These are phyloP conservation scores for Menidia beryllina DNA, from an alignment of 2,113 vertebrate genomes.

Conservation along the genomic window DNA sequence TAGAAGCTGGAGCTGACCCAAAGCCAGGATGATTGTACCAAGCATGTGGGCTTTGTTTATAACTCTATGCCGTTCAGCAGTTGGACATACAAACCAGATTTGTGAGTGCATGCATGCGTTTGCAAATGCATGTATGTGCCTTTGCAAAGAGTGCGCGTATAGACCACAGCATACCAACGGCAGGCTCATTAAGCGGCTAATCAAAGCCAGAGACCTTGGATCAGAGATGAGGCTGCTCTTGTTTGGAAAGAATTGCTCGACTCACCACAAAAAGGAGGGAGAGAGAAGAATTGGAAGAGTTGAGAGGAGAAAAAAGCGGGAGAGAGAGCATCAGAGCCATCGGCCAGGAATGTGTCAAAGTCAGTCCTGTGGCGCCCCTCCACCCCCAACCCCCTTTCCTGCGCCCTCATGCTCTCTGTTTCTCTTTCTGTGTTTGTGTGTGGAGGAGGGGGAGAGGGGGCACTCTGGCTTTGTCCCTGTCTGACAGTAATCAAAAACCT, in stretches of 20 bases:
- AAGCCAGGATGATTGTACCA: constrained; percentile 65
- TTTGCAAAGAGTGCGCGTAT: constrained; percentile 20
- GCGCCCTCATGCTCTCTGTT: constrained; percentile 51
- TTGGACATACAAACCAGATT: constrained; percentile 46
- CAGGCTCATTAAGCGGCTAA: constrained; percentile 84
- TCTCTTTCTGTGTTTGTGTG: constrained; percentile 66
- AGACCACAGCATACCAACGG: constrained; percentile 78
- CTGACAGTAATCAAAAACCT: constrained; percentile 80
- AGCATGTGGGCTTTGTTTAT: constrained; percentile 78
- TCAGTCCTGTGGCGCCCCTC: constrained; percentile 75
- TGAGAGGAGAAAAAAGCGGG: constrained; percentile 59
- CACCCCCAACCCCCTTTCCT: constrained; percentile 44
- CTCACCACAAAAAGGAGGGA: constrained; percentile 76
- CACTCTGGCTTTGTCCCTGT: constrained; percentile 67
- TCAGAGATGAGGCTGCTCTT: constrained; percentile 80
- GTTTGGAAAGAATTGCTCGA: constrained; percentile 83
- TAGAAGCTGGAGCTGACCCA: constrained; percentile 53
- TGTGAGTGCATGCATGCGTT: constrained; percentile 20
- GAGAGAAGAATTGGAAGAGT: constrained; percentile 61
- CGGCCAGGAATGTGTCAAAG: constrained; percentile 80
- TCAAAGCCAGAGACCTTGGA: constrained; percentile 82
- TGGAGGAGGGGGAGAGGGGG: constrained; percentile 51
- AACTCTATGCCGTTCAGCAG: constrained; percentile 60
- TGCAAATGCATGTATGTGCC: constrained; percentile 20
- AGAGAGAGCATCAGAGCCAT: constrained; percentile 68